Percentiles rank a stretch among this genome's conserved stretches.
Conservation (phyloP, 1,140 invertebrate species). For the Xylocopa sonorina region DNA sequence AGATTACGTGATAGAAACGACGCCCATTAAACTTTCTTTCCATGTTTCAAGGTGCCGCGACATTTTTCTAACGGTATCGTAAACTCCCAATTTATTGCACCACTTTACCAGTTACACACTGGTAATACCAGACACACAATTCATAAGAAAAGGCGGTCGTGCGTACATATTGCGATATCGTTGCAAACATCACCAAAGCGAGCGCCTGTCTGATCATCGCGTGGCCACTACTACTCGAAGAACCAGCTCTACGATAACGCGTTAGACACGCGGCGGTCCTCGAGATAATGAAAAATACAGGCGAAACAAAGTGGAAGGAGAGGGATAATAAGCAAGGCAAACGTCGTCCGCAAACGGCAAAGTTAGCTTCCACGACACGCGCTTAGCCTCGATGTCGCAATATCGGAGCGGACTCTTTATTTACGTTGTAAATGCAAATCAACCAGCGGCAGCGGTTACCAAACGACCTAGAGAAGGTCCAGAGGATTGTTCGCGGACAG, state of each 20-base stretch:
- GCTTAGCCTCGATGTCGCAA: constrained; percentile 44
- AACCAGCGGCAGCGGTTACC: constrained; percentile 11
- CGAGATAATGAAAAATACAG: neutral
- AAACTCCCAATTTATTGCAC: neutral
- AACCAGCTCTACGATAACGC: neutral
- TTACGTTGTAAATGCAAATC: constrained; percentile 70
- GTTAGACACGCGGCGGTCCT: neutral
- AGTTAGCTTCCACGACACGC: neutral
- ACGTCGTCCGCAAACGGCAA: neutral
- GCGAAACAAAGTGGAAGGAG: neutral
- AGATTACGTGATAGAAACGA: constrained; percentile 44
- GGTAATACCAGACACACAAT: no score
- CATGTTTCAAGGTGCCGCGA: neutral
- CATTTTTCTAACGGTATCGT: constrained; percentile 6
- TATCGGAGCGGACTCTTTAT: constrained; percentile 47
- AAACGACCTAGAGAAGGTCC: constrained; percentile 69
- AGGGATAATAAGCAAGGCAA: neutral
- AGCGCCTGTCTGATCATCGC: neutral
- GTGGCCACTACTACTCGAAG: neutral
- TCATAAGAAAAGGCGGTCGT: no score
- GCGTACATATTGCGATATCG: neutral
- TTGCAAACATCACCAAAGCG: neutral
- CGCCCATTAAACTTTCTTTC: constrained; percentile 60
- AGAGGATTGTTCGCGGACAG: neutral
- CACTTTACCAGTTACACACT: neutral